These are phyloP conservation scores for Cephus runcator DNA, from an alignment of 2,888 invertebrate species.

Conservation along the genomic window DNA sequence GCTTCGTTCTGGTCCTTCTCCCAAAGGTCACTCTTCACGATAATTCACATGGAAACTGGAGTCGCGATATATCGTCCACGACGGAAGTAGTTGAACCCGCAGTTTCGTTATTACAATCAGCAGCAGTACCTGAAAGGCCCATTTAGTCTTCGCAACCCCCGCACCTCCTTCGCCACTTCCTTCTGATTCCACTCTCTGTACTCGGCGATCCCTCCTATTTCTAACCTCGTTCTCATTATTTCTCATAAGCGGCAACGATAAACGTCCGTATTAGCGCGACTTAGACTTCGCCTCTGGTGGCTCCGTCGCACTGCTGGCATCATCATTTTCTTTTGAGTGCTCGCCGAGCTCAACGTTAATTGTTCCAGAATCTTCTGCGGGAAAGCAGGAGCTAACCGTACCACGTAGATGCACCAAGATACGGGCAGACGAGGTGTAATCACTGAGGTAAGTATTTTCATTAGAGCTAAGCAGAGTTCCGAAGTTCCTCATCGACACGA, in stretches of 20 bases:
- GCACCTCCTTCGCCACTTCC: not conserved
- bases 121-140: not conserved
- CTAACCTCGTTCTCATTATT: not conserved
- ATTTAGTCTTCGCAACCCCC: not conserved
- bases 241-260: slow-evolving; percentile 20
- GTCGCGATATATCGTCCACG: not conserved
- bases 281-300: slow-evolving; percentile 9
- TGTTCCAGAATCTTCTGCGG: slow-evolving; percentile 14
- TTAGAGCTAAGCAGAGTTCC: not conserved
- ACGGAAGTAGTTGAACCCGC: not conserved
- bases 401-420: slow-evolving; percentile 13
- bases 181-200: not conserved
- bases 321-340: slow-evolving; percentile 9
- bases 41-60: not conserved
- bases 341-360: slow-evolving; percentile 28
- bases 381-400: slow-evolving; percentile 12
- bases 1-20: not conserved
- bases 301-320: slow-evolving; percentile 18
- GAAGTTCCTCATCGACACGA: not conserved
- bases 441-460: not conserved
- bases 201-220: not conserved
- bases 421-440: not conserved
- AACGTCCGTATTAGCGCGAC: slow-evolving; percentile 30
- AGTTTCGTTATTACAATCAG: not conserved
- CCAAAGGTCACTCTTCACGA: not conserved